Evolutionary conservation across 2,113 vertebrate genomes (phyloP).

Genomic region (Entomyzon cyanotis): DNA sequence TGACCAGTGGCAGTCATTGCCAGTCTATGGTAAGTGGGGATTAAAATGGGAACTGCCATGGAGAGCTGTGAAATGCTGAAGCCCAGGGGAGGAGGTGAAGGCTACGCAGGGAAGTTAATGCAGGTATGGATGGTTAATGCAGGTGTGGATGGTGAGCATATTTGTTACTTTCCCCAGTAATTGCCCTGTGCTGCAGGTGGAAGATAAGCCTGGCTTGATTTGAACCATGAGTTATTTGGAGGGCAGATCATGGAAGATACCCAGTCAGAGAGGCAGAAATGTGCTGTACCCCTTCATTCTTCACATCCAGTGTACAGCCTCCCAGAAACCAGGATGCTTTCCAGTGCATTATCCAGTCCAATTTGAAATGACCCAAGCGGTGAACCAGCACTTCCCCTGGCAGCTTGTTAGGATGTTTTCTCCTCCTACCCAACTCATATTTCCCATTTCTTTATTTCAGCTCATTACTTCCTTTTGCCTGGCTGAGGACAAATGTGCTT

Average conservation of each 20-base stretch:
- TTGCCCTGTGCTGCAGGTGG: not conserved
- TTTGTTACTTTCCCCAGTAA: not conserved
- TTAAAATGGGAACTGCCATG: not conserved
- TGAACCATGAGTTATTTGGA: not conserved
- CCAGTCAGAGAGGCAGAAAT: not conserved
- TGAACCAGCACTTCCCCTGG: conserved; percentile 46
- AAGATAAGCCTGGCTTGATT: not conserved
- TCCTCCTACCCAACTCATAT: not conserved
- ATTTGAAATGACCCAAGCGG: not conserved
- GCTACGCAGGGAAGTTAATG: not conserved
- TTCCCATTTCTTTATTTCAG: conserved; percentile 39
- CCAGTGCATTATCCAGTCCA: conserved; percentile 3
- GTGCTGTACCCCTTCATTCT: not conserved
- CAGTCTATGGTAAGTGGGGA: not conserved
- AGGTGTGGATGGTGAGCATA: not conserved
- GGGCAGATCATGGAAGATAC: not conserved
- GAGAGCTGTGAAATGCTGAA: not conserved
- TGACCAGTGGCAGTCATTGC: not conserved
- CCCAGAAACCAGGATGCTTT: conserved; percentile 29
- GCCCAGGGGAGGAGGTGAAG: not conserved
- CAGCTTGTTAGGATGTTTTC: conserved; percentile 49
- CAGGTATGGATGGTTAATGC: not conserved
- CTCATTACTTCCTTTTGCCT: conserved; percentile 30
- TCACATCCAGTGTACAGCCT: not conserved
- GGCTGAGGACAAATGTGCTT: conserved; percentile 24